Conservation (phyloP, 2,113 vertebrate species). For the Neodontobutis hainanensis region DNA sequence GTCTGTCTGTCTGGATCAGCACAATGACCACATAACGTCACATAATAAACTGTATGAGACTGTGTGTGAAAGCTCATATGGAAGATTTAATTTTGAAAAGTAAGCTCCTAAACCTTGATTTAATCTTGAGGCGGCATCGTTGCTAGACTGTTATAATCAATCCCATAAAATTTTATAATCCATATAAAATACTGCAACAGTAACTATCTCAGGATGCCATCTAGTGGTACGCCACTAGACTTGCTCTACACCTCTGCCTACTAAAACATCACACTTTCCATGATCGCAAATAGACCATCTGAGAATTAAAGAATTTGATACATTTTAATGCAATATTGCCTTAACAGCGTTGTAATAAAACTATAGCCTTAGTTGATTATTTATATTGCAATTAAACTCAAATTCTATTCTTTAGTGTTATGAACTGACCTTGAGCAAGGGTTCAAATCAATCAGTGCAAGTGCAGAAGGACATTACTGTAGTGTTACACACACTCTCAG, state of each 20-base stretch:
- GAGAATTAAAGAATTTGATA: too few species aligned
- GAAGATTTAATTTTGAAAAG: not conserved
- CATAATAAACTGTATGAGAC: not conserved
- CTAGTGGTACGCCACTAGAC: conserved; percentile 50
- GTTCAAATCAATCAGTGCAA: not conserved
- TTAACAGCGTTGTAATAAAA: too few species aligned
- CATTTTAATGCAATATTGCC: too few species aligned
- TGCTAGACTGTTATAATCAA: not conserved
- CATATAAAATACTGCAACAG: not conserved
- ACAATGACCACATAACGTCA: not conserved
- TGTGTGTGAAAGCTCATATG: not conserved
- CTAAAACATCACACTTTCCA: not conserved
- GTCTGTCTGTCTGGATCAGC: not conserved
- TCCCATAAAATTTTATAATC: not conserved
- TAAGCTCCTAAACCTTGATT: not conserved
- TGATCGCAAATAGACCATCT: too few species aligned
- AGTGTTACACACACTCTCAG: not conserved
- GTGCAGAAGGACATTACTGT: not conserved
- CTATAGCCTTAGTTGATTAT: not conserved
- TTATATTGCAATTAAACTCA: not conserved
- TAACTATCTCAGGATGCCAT: conserved; percentile 65
- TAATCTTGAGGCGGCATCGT: not conserved
- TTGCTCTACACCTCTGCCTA: not conserved
- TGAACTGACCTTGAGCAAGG: not conserved
- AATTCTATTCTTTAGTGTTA: not conserved